Evolutionary conservation across 2,113 vertebrate genomes (phyloP).

Genomic region (Turnix velox): DNA sequence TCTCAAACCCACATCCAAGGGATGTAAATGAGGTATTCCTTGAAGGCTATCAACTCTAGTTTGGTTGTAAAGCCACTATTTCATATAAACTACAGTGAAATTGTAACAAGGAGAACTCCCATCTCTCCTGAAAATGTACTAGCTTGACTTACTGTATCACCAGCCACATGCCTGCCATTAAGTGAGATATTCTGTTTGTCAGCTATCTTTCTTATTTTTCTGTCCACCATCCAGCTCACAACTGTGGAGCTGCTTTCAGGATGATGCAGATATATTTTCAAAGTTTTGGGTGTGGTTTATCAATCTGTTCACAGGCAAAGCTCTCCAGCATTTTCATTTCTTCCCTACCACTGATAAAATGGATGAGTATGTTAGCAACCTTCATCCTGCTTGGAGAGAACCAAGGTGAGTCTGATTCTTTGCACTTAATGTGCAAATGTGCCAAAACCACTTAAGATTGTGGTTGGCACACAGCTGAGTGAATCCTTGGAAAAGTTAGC

Average conservation of each 20-base stretch:
- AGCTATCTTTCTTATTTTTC: not conserved
- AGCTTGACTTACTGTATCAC: not conserved
- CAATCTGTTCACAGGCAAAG: not conserved
- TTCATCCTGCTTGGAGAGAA: not conserved
- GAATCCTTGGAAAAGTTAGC: not conserved
- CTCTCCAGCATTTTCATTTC: not conserved
- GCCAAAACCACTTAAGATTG: not conserved
- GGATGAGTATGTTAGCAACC: not conserved
- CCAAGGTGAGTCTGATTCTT: not conserved
- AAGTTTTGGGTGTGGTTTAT: not conserved
- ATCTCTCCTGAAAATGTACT: not conserved
- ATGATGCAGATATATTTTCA: not conserved
- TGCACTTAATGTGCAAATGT: not conserved
- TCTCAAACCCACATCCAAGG: not conserved
- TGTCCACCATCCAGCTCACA: not conserved
- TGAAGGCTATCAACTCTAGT: not conserved
- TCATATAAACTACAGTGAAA: not conserved
- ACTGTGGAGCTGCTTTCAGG: accelerated
- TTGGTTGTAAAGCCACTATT: not conserved
- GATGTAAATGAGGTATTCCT: not conserved
- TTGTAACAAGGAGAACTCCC: not conserved
- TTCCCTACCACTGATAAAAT: accelerated
- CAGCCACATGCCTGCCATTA: not conserved
- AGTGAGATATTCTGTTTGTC: not conserved
- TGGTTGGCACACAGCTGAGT: not conserved